A percentile compares a stretch with the other conserved stretches of the same genome.
phyloP scores from a whole-genome alignment of 2,888 invertebrate species.

The Dryococelus australis region DNA sequence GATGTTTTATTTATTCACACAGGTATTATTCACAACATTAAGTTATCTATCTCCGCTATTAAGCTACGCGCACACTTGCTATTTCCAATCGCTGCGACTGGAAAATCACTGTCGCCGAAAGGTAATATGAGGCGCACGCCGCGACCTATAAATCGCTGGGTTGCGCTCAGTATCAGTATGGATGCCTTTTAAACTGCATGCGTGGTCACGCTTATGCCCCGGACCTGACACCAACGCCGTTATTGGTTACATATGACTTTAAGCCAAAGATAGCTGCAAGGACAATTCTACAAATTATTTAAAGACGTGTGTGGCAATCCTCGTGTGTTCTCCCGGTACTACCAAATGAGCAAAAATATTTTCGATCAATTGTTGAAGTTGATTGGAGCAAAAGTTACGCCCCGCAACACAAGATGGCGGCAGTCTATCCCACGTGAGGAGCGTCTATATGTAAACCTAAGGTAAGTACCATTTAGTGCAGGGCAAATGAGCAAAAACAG shows the following conservation, averaged over 20 bases:
- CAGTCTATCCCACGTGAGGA: not conserved
- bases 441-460: slow-evolving; percentile 27
- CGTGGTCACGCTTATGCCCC: slow-evolving; percentile 27
- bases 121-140: not conserved
- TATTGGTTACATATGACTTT: not conserved
- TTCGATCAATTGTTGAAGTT: slow-evolving; percentile 12
- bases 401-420: not conserved
- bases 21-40: no score
- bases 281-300: slow-evolving; percentile 23
- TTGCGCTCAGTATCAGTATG: not conserved
- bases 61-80: no score
- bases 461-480: not conserved
- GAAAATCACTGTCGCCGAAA: not conserved
- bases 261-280: slow-evolving; percentile 18
- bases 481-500: not conserved
- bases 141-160: not conserved
- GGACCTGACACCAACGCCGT: not conserved
- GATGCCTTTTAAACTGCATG: slow-evolving; percentile 12
- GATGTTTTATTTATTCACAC: no score
- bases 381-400: not conserved
- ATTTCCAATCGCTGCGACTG: not conserved
- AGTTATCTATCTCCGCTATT: no score
- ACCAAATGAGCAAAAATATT: slow-evolving; percentile 25
- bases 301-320: slow-evolving; percentile 20
- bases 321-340: not conserved